These are phyloP conservation scores for Monodelphis domestica DNA, from an alignment of 2,797 vertebrate genomes.

Conservation along the genomic window DNA sequence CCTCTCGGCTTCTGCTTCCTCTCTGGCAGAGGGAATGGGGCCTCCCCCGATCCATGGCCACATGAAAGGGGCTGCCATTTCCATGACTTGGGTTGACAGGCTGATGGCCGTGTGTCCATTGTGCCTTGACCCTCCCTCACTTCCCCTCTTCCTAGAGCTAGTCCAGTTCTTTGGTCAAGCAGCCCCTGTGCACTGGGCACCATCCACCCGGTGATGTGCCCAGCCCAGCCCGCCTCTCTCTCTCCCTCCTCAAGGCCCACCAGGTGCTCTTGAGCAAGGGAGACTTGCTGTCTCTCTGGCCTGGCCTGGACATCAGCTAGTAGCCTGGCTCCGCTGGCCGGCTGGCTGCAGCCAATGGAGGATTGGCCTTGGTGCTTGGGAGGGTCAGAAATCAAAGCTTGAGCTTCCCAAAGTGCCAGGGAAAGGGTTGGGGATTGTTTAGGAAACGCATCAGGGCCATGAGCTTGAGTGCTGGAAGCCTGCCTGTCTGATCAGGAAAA, in stretches of 20 bases:
- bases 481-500: background rate
- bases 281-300: background rate
- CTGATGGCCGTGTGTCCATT: no score
- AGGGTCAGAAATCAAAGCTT: background rate
- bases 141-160: background rate
- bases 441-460: background rate
- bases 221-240: no score
- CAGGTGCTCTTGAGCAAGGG: background rate
- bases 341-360: no score
- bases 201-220: background rate
- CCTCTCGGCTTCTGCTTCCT: background rate
- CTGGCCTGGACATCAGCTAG: background rate
- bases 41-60: no score
- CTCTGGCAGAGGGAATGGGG: background rate
- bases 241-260: background rate
- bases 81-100: constrained; percentile 1
- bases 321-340: background rate
- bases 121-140: background rate
- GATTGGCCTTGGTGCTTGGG: background rate
- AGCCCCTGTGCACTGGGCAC: background rate
- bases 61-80: no score
- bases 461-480: background rate
- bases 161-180: background rate
- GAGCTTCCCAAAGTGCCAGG: background rate
- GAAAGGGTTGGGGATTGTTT: background rate